A percentile compares a stretch with the other conserved stretches of the same genome.
Evolutionary conservation across 2,888 invertebrate genomes (phyloP).

Genomic region (Rosalia funebris): DNA sequence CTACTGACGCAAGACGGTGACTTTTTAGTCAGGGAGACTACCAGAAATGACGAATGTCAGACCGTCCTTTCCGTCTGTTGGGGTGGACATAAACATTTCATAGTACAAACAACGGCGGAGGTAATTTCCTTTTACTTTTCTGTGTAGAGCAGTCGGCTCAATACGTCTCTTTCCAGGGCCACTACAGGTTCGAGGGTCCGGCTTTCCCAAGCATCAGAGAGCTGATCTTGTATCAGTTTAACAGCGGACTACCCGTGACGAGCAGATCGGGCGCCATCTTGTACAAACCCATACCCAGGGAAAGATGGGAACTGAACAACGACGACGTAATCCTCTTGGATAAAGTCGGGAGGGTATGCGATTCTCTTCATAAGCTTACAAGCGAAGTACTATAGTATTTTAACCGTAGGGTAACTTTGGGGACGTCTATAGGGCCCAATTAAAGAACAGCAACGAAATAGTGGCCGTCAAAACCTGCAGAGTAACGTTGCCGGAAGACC

Average conservation of each 20-base stretch:
- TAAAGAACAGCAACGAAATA: conserved; percentile 83
- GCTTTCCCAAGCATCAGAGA: conserved; percentile 93
- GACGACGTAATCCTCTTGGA: conserved; percentile 91
- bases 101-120: conserved; percentile 93
- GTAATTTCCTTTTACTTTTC: conserved; percentile 68
- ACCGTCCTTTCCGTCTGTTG: conserved; percentile 94
- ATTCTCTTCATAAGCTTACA: no score
- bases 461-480: conserved; percentile 97
- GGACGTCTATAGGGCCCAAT: conserved; percentile 92
- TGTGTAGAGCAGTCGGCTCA: background rate
- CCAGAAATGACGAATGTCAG: conserved; percentile 89
- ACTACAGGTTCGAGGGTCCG: conserved; percentile 93
- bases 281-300: conserved; percentile 84
- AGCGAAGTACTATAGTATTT: no score
- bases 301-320: conserved; percentile 96
- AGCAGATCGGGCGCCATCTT: conserved; percentile 92
- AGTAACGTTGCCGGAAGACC: conserved; percentile 92
- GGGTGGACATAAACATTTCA: conserved; percentile 97
- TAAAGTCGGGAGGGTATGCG: conserved; percentile 94
- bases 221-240: conserved; percentile 88
- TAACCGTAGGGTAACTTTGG: conserved; percentile 99
- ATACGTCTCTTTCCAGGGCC: conserved; percentile 71
- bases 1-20: conserved; percentile 92
- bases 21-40: conserved; percentile 93
- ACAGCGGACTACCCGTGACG: conserved; percentile 88